Percentiles rank a stretch among this genome's conserved stretches.
These are phyloP conservation scores for Pygoscelis adeliae DNA, from an alignment of 2,113 vertebrate genomes.

Conservation along the genomic window DNA sequence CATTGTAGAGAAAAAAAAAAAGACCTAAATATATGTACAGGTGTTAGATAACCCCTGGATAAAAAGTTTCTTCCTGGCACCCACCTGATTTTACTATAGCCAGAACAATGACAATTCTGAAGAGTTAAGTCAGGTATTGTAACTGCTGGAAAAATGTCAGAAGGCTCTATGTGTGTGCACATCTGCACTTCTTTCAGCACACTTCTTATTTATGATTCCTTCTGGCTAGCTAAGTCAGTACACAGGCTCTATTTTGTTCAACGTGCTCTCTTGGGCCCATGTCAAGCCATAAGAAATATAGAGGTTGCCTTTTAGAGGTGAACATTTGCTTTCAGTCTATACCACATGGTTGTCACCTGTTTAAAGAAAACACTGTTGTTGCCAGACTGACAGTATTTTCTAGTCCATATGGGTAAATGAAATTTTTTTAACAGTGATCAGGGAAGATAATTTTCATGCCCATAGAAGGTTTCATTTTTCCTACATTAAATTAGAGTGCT, in stretches of 20 bases:
- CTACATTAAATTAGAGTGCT: not conserved
- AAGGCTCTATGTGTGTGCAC: not conserved
- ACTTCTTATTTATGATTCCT: not conserved
- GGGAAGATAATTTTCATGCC: not conserved
- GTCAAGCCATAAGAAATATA: not conserved
- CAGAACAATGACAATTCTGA: not conserved
- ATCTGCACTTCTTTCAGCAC: not conserved
- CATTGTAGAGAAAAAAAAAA: conserved; percentile 17
- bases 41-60: not conserved
- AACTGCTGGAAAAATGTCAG: not conserved
- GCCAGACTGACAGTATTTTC: not conserved
- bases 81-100: not conserved
- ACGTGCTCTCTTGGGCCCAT: not conserved
- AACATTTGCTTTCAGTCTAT: not conserved
- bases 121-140: not conserved
- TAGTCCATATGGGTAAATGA: not conserved
- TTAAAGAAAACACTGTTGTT: not conserved
- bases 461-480: not conserved
- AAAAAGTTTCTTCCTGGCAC: not conserved
- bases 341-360: not conserved
- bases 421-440: not conserved
- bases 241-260: not conserved
- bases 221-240: not conserved
- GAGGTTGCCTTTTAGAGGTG: not conserved
- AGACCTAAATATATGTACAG: not conserved